Evolutionary conservation across 2,797 vertebrate species (phyloP).

Genomic region (Valencia hispanica): DNA sequence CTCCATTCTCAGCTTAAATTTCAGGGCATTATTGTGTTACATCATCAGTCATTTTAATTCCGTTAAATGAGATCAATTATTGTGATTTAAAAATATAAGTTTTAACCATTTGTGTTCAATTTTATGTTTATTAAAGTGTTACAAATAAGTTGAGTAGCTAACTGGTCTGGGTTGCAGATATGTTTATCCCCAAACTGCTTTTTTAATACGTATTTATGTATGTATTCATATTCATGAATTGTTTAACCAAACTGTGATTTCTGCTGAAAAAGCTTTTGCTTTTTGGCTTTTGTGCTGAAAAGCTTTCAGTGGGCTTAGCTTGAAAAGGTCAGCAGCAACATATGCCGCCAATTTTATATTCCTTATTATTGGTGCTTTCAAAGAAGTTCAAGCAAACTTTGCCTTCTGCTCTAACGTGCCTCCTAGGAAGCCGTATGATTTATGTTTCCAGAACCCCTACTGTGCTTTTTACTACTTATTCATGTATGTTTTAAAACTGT

Average conservation of each 20-base stretch:
- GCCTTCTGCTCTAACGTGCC: background rate
- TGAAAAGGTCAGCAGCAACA: background rate
- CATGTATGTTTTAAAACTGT: background rate
- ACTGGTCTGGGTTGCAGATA: background rate
- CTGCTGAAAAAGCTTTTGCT: background rate
- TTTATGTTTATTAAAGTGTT: background rate
- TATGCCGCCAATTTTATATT: background rate
- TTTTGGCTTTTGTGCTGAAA: background rate
- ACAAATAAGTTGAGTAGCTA: background rate
- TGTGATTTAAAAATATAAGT: background rate
- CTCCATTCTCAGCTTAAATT: background rate
- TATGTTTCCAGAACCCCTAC: background rate
- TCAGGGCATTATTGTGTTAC: background rate
- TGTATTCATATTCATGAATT: background rate
- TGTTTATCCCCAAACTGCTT: background rate
- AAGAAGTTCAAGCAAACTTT: background rate
- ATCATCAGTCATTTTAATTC: background rate
- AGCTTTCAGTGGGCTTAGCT: background rate
- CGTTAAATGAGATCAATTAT: background rate
- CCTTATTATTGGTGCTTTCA: background rate
- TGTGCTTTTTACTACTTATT: background rate
- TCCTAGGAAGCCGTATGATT: background rate
- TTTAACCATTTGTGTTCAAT: background rate
- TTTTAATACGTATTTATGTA: no score
- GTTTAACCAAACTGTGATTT: background rate